Evolutionary conservation across 2,888 invertebrate species (phyloP).

Genomic region (Eupithecia pulchellata): DNA sequence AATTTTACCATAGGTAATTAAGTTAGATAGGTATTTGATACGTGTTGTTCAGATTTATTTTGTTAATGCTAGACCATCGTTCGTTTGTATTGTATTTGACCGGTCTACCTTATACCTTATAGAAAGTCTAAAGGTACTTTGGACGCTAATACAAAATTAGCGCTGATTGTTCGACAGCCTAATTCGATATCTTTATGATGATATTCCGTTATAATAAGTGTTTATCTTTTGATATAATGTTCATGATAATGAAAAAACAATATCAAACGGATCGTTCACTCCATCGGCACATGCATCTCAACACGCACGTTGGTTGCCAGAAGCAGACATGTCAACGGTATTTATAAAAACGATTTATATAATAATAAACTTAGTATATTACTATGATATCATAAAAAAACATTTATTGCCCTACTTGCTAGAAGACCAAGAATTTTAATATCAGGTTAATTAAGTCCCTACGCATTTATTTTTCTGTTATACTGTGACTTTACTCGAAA

Average conservation of each 20-base stretch:
- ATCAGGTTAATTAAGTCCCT: neutral
- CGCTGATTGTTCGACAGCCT: neutral
- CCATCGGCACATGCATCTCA: conserved; percentile 15
- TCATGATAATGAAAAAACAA: conserved; percentile 12
- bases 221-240: conserved; percentile 12
- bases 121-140: neutral
- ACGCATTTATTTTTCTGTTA: too few species aligned
- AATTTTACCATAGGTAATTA: neutral
- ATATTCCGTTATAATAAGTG: conserved; percentile 9
- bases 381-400: neutral
- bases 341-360: neutral
- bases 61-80: neutral
- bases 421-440: neutral
- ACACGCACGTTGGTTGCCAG: conserved; percentile 13
- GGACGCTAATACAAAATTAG: neutral
- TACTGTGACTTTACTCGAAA: too few species aligned
- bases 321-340: conserved; percentile 12
- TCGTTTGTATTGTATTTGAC: neutral
- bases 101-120: neutral
- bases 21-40: too few species aligned
- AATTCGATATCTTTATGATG: conserved; percentile 24
- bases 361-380: neutral
- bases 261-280: conserved; percentile 9
- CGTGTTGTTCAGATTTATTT: too few species aligned
- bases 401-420: neutral